These are phyloP conservation scores for Atlantisia rogersi DNA, from an alignment of 2,113 vertebrate species.

Conservation along the genomic window DNA sequence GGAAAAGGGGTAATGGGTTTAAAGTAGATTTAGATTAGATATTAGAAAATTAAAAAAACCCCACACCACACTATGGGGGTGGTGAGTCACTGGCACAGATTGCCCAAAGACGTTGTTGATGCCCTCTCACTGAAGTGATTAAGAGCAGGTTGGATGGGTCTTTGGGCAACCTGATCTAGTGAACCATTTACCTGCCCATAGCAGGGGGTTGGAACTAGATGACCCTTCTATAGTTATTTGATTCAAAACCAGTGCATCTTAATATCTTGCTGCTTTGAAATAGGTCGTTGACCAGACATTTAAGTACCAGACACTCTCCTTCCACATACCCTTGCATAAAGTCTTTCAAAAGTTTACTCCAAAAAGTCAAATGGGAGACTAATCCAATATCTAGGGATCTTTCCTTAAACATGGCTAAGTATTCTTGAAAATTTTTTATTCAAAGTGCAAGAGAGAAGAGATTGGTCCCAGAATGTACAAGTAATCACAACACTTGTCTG, in stretches of 20 bases:
- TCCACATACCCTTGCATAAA: neutral
- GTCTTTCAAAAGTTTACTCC: neutral
- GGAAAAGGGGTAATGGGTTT: too few relatives aligned
- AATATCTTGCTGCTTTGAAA: neutral
- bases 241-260: neutral
- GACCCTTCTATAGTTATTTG: too few relatives aligned
- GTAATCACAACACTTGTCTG: neutral
- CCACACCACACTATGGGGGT: too few relatives aligned
- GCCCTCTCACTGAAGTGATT: neutral
- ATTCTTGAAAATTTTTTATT: neutral
- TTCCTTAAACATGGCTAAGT: neutral
- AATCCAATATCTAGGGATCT: neutral
- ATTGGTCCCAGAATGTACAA: neutral
- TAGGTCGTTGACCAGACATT: neutral
- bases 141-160: neutral
- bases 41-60: too few relatives aligned
- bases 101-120: too few relatives aligned
- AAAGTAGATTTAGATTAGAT: too few relatives aligned
- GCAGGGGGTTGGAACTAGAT: accelerated
- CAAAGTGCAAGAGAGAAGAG: neutral
- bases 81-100: too few relatives aligned
- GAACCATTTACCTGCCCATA: neutral
- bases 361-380: neutral
- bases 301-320: neutral
- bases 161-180: neutral